Percentiles rank a stretch among this genome's conserved stretches.
Conservation (phyloP, 2,113 vertebrate genomes). For the Neodon shergylaensis region DNA sequence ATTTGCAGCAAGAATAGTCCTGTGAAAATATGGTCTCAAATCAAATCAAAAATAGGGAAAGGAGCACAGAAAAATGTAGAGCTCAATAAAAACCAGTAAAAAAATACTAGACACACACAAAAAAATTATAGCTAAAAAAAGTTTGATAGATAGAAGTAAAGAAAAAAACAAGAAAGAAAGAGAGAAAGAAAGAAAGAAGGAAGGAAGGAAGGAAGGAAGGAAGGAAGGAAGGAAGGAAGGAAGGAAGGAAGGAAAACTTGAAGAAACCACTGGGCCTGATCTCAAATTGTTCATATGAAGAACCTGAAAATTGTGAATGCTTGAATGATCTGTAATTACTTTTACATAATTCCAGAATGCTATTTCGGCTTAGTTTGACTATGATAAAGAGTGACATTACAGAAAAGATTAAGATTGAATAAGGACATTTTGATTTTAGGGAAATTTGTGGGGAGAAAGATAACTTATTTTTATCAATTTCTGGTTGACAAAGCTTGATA, state of each 20-base stretch:
- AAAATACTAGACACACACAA: too few species aligned
- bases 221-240: not conserved
- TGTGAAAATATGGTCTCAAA: not conserved
- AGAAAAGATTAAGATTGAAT: not conserved
- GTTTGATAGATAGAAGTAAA: not conserved
- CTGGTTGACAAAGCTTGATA: not conserved
- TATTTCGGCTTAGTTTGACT: not conserved
- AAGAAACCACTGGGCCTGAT: not conserved
- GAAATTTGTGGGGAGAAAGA: not conserved
- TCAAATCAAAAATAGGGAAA: not conserved
- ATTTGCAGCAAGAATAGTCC: not conserved
- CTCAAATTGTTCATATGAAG: not conserved
- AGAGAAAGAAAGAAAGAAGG: not conserved
- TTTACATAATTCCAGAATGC: not conserved
- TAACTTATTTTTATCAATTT: not conserved
- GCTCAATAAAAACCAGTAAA: too few species aligned
- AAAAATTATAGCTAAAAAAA: not conserved
- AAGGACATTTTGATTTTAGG: constrained; percentile 6
- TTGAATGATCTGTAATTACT: constrained; percentile 29
- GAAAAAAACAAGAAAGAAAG: not conserved
- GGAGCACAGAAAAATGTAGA: too few species aligned
- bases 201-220: not conserved
- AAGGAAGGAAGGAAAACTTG: not conserved
- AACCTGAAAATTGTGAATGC: not conserved
- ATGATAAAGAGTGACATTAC: not conserved